phyloP scores from a whole-genome alignment of 1,140 invertebrate species.

The Ruditapes philippinarum region DNA sequence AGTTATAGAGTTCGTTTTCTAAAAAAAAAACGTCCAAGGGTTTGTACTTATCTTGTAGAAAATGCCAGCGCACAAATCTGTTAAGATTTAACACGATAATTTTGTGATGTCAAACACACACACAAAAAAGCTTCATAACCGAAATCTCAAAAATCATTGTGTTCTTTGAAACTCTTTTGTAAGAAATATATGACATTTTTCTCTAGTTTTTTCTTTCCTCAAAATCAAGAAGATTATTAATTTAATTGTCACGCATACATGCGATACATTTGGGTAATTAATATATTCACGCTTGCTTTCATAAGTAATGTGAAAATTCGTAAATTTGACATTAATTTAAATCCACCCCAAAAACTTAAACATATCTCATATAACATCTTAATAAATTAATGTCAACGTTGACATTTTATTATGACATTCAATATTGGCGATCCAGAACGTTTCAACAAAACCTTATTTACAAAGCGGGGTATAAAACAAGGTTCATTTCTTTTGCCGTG shows the following conservation, averaged over 20 bases:
- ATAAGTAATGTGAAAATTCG: background rate
- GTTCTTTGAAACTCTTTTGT: no score
- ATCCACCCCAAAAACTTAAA: background rate
- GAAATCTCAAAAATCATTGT: no score
- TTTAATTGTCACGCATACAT: background rate
- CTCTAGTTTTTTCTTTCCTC: no score
- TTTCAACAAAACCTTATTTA: background rate
- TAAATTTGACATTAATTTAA: slow-evolving; percentile 25
- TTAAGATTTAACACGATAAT: no score
- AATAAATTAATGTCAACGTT: slow-evolving; percentile 8
- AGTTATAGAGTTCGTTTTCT: no score
- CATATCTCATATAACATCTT: slow-evolving; percentile 31
- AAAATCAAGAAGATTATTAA: no score
- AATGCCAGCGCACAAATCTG: no score
- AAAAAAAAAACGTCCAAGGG: no score
- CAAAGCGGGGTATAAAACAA: slow-evolving; percentile 1
- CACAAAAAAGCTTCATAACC: no score
- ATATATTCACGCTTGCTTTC: background rate
- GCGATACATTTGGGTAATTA: background rate
- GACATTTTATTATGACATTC: background rate
- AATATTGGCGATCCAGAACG: background rate
- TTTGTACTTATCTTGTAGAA: no score
- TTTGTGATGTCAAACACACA: no score
- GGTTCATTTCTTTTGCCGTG: background rate
- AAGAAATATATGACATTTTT: background rate